Percentiles rank a stretch among this genome's conserved stretches.
Evolutionary conservation across 2,113 vertebrate species (phyloP).

Genomic region (Axis porcinus): DNA sequence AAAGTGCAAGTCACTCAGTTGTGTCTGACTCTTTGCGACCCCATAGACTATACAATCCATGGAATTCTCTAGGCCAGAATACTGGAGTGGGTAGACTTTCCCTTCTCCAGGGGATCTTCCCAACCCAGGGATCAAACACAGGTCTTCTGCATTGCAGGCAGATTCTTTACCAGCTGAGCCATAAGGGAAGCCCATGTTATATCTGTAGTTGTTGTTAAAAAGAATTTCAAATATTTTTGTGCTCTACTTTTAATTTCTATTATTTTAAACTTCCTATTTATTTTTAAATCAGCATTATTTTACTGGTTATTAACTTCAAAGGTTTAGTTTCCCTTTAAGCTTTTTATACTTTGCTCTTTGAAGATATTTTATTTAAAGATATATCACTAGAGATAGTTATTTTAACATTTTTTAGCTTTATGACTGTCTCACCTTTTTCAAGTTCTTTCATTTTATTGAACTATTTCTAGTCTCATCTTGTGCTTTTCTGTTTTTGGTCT

Average conservation of each 20-base stretch:
- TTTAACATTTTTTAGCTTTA: neutral
- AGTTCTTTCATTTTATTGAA: neutral
- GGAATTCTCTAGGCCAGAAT: neutral
- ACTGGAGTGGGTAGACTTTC: neutral
- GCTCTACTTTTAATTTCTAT: neutral
- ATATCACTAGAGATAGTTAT: neutral
- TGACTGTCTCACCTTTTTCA: neutral
- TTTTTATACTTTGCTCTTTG: neutral
- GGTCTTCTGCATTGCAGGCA: neutral
- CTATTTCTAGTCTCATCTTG: neutral
- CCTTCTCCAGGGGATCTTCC: neutral
- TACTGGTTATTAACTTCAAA: neutral
- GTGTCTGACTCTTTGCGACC: neutral
- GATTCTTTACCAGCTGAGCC: neutral
- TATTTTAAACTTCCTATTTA: neutral
- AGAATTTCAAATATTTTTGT: neutral
- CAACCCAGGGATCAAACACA: neutral
- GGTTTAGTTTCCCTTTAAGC: neutral
- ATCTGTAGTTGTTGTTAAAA: neutral
- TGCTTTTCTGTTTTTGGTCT: neutral
- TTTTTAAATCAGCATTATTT: slow-evolving; percentile 15
- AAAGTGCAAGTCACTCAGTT: neutral
- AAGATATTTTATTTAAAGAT: neutral
- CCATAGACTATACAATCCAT: neutral
- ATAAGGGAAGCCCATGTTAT: neutral